These are phyloP conservation scores for Myripristis murdjan DNA, from an alignment of 2,797 vertebrate species.

Conservation along the genomic window DNA sequence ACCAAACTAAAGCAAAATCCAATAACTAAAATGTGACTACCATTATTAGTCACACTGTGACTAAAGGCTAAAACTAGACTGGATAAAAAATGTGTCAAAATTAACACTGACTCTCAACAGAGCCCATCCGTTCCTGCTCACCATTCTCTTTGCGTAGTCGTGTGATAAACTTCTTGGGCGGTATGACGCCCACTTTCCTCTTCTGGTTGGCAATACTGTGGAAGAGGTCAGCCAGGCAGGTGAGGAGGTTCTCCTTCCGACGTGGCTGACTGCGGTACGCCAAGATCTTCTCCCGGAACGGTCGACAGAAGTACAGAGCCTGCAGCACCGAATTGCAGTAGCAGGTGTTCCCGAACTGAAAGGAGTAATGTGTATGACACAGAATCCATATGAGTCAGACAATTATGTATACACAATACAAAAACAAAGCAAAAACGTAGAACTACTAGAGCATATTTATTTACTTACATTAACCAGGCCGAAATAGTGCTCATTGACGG, in stretches of 20 bases:
- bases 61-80: too few species aligned
- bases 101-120: too few species aligned
- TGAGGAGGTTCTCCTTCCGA: slow-evolving; percentile 97
- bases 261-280: slow-evolving; percentile 97
- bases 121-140: slow-evolving; percentile 71
- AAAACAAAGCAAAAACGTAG: not conserved
- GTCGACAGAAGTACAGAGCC: slow-evolving; percentile 96
- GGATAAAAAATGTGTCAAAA: too few species aligned
- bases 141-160: slow-evolving; percentile 97
- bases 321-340: slow-evolving; percentile 99
- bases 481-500: slow-evolving; percentile 92
- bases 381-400: not conserved
- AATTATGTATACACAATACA: slow-evolving; percentile 2
- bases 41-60: too few species aligned
- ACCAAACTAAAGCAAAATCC: too few species aligned
- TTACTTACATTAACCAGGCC: slow-evolving; percentile 90
- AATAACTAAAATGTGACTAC: too few species aligned
- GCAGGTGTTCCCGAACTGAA: slow-evolving; percentile 98
- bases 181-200: slow-evolving; percentile 98
- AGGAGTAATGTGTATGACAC: slow-evolving; percentile 14
- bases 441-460: not conserved
- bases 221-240: slow-evolving; percentile 96
- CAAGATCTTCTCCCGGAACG: slow-evolving; percentile 97
- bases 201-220: slow-evolving; percentile 99
- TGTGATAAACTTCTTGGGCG: slow-evolving; percentile 98